phyloP scores from a whole-genome alignment of 1,140 invertebrate species.

The Rhopalosiphum padi region DNA sequence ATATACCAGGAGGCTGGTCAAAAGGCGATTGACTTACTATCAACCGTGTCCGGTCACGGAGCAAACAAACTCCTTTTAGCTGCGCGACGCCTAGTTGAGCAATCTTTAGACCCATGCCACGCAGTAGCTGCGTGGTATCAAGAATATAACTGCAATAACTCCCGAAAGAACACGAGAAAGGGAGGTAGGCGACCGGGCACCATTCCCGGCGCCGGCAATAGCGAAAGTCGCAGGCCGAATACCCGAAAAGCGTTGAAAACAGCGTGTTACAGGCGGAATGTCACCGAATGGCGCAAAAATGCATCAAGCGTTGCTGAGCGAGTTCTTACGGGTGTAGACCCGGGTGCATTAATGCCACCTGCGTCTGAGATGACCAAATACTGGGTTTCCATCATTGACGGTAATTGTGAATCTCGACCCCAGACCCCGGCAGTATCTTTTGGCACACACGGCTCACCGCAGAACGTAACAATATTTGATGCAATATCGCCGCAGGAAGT shows the following conservation, averaged over 20 bases:
- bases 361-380: neutral
- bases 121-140: neutral
- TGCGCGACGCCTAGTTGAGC: neutral
- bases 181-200: neutral
- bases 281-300: neutral
- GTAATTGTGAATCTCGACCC: neutral
- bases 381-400: neutral
- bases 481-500: neutral
- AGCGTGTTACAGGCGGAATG: neutral
- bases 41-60: too few species aligned
- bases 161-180: rapidly evolving
- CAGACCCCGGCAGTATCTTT: neutral
- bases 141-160: neutral
- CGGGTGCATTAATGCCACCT: rapidly evolving
- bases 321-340: neutral
- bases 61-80: neutral
- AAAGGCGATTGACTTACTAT: too few species aligned
- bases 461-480: rapidly evolving
- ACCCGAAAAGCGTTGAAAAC: neutral
- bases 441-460: neutral
- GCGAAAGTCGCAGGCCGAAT: neutral
- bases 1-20: too few species aligned
- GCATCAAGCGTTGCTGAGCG: neutral
- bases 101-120: rapidly evolving
- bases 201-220: too few species aligned